Conservation (phyloP, 1,140 invertebrate genomes). For the Scaptodrosophila lebanonensis region DNA sequence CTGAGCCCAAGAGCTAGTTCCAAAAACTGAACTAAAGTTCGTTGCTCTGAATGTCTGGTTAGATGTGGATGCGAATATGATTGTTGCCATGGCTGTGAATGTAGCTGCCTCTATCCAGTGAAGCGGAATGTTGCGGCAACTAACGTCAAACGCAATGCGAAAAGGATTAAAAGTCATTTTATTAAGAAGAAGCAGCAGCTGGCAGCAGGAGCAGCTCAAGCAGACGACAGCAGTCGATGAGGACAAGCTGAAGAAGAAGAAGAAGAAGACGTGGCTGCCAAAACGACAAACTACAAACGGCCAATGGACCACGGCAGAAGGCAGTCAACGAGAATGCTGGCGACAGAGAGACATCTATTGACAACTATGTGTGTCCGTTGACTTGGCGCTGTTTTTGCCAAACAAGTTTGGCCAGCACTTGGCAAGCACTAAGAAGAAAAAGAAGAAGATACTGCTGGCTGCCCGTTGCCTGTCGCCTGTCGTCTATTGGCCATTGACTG, state of each 20-base stretch:
- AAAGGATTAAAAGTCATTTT: slow-evolving; percentile 75
- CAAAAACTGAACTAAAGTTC: too few species aligned
- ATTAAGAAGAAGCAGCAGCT: slow-evolving; percentile 36
- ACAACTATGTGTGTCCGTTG: slow-evolving; percentile 17
- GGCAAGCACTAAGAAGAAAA: slow-evolving; percentile 35
- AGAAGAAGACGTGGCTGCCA: background rate
- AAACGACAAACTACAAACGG: too few species aligned
- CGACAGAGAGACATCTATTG: slow-evolving; percentile 34
- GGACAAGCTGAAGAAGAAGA: background rate
- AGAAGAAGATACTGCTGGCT: slow-evolving; percentile 32
- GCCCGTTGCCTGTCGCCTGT: slow-evolving; percentile 16
- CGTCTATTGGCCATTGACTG: slow-evolving; percentile 41
- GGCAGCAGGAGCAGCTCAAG: background rate
- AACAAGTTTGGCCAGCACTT: slow-evolving; percentile 56
- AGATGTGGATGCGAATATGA: slow-evolving; percentile 1
- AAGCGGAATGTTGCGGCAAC: slow-evolving; percentile 49
- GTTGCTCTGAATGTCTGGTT: too few species aligned
- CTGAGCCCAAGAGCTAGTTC: too few species aligned
- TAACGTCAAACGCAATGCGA: slow-evolving; percentile 69
- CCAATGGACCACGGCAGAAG: background rate
- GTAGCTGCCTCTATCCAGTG: slow-evolving; percentile 18
- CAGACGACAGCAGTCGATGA: slow-evolving; percentile 22
- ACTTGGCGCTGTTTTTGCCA: slow-evolving; percentile 41
- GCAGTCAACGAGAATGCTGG: slow-evolving; percentile 3
- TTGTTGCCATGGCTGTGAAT: background rate